phyloP scores from a whole-genome alignment of 2,888 invertebrate species.

The Nomada ferruginata region DNA sequence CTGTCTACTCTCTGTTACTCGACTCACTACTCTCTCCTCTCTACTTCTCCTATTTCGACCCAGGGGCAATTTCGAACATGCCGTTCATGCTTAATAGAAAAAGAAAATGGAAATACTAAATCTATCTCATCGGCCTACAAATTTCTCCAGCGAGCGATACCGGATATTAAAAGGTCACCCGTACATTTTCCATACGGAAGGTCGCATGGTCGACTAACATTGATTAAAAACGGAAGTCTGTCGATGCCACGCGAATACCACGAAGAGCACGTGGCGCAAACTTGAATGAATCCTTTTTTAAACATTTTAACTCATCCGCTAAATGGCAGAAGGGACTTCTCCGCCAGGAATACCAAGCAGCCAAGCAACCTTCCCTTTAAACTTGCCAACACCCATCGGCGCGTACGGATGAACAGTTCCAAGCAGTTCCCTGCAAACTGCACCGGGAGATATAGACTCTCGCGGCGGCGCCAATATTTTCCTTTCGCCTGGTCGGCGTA shows the following conservation, averaged over 20 bases:
- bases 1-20: slow-evolving; percentile 73
- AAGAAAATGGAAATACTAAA: neutral
- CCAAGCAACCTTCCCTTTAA: neutral
- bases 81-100: neutral
- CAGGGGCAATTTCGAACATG: neutral
- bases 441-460: neutral
- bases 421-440: neutral
- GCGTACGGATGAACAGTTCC: neutral
- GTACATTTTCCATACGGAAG: neutral
- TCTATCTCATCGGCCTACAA: neutral
- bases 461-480: slow-evolving; percentile 37
- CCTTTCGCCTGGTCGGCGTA: slow-evolving; percentile 10
- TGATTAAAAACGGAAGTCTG: too few species aligned
- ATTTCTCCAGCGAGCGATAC: slow-evolving; percentile 6
- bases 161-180: neutral
- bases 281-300: neutral
- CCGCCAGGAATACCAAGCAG: neutral
- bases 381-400: neutral
- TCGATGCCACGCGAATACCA: too few species aligned
- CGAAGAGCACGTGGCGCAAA: too few species aligned
- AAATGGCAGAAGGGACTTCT: neutral
- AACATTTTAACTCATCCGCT: neutral
- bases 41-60: slow-evolving; percentile 14
- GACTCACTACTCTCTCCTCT: slow-evolving; percentile 65
- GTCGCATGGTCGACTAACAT: too few species aligned